Conservation (phyloP, 2,113 vertebrate species). For the Chlorodrepanis virens region DNA sequence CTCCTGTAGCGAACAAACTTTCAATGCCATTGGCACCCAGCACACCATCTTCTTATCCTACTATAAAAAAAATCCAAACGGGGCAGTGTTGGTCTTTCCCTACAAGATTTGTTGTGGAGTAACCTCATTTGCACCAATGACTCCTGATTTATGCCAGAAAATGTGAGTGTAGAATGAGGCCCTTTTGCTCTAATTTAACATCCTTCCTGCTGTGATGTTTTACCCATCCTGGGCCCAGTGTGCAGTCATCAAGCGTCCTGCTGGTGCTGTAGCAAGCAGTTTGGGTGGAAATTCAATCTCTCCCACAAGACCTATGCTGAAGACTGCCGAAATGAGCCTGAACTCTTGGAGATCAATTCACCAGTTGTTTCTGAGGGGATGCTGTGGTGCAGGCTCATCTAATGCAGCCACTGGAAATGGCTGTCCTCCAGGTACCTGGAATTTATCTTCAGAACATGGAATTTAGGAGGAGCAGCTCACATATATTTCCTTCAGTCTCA, state of each 20-base stretch:
- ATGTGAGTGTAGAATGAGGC: neutral
- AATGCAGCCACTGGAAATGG: neutral
- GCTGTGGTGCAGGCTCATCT: neutral
- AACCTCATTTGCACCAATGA: neutral
- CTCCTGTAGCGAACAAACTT: neutral
- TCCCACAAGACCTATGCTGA: neutral
- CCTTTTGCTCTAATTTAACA: neutral
- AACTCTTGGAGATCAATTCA: neutral
- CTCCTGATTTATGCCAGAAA: neutral
- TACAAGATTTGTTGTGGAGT: neutral
- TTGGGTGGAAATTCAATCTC: neutral
- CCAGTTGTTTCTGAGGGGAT: neutral
- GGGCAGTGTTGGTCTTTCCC: rapidly evolving
- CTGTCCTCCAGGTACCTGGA: neutral
- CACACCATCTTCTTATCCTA: neutral
- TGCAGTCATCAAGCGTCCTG: neutral
- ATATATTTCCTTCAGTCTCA: neutral
- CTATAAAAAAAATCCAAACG: neutral
- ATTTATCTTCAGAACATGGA: neutral
- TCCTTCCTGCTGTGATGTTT: neutral
- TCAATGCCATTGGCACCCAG: neutral
- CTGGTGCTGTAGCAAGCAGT: neutral
- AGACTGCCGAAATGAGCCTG: neutral
- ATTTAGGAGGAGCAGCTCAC: neutral
- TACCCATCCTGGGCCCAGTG: neutral